Base-by-base conservation (phyloP, 1,140 invertebrate genomes). In the Gonatopus flavifemur region DNA sequence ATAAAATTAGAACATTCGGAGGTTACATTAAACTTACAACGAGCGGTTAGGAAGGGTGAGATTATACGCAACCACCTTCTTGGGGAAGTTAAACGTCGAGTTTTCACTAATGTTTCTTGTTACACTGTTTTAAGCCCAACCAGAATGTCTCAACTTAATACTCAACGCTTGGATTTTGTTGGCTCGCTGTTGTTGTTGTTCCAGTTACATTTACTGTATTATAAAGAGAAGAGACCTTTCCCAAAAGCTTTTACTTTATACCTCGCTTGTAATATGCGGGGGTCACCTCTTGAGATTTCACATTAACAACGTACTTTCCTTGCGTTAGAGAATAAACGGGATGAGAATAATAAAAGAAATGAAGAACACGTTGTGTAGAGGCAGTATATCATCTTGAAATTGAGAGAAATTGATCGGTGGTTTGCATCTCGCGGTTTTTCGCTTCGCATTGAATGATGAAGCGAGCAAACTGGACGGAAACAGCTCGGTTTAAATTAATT, bases 81-180 rank as follows among this genome's bases (percentile, higher is more conserved):
- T 57, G 47, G 57, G 48, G 45, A 52, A 69, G 62, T 72, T 62
- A 59, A 63, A 56, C 38, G 59, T 57, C 57, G 70, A 76, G 74
- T 76, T 76, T 75, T 72, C 72, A 70, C 71, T 76, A 76, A 76
- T 75, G 74, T 65, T 62, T 50, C 72, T 74, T 73, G 70, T 76
- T 70, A 66, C 51, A 45, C 57, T 67, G 52, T 55, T 72, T 72
- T n/a, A n/a, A 73, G 72, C 62, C 66, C 58, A 45, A 53, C 45
- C 59, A 40, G 41, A 52, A 44, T 57, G 60, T 60, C 69, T 64
- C 53, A 59, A 57, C 52, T 44, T 57, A 60, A 51, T 40, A 36
- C 51, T 45, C 30, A 16, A 25, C 38, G 44, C 53, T 36, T 19
- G 58, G 59, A 62, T 62, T 62, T 62, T 37, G 49, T 39, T n/a